These are phyloP conservation scores for Ochropleura leucogaster DNA, from an alignment of 2,888 invertebrate species.

Conservation along the genomic window DNA sequence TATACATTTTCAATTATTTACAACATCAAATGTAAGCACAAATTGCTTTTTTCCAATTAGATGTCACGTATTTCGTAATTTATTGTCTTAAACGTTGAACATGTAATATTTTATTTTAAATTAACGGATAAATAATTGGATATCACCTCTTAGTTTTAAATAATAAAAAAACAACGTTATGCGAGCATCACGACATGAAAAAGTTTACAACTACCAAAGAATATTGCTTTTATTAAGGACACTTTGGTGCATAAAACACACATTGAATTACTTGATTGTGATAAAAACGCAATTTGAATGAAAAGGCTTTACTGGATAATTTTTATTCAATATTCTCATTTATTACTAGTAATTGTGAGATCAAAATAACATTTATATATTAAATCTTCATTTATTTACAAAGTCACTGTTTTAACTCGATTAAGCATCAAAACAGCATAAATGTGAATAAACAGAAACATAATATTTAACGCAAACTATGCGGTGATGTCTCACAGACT, in stretches of 20 bases:
- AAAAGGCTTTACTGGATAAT: background rate
- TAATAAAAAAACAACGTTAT: no score
- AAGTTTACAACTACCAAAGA: no score
- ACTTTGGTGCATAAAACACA: no score
- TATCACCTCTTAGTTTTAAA: background rate
- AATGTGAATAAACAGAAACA: conserved; percentile 12
- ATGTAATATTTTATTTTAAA: background rate
- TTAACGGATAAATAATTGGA: background rate
- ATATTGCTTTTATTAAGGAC: no score
- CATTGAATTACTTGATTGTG: no score
- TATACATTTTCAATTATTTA: background rate
- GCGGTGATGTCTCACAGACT: conserved; percentile 6
- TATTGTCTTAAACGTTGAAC: background rate
- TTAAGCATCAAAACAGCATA: conserved; percentile 14
- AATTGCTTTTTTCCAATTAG: background rate
- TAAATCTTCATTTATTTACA: conserved; percentile 7
- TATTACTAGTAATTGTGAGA: background rate
- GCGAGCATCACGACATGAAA: no score
- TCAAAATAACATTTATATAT: conserved; percentile 2
- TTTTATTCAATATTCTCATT: background rate
- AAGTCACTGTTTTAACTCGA: no score
- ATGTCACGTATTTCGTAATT: background rate
- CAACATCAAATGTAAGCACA: background rate
- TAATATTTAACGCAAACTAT: conserved; percentile 25
- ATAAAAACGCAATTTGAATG: no score